Base-by-base conservation (phyloP, 2,113 vertebrate species). In the Sorex fumeus region DNA sequence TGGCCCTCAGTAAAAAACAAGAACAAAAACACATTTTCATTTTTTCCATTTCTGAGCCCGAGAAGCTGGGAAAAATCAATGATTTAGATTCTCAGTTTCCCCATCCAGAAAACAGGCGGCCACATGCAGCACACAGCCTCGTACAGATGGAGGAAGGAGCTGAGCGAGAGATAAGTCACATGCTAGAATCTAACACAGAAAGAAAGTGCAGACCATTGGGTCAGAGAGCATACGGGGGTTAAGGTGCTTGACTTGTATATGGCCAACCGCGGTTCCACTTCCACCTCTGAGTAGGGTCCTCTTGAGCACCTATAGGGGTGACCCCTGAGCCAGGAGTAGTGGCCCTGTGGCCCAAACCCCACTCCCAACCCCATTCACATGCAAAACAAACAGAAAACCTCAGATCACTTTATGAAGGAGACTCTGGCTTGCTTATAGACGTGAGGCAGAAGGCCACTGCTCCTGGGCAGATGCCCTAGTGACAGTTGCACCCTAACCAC, bases 101-200 rank as follows among this genome's bases (percentile, higher is more conserved):
- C 87, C 50, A 74, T 84, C 36, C 45, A 88, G 88, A 77, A 88
- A 84, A 76, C 62, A 25, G 72, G 57, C n/a, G 18, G 47, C 23
- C 50, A 74, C 45, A 28, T 12, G 71, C 40, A 30, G 8, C 7
- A 15, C 36, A 40, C 6, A 77, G 23, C 19, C 6, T 70, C 69
- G 23, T 40, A 45, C 40, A 40, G 19, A 57, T 16, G 32, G 85
- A 78, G 69, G 15, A 67, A 88, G 34, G n/a, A 87, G 79, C 36
- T 90, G 30, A 89, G 57, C n/a, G 28, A 90, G 66, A 21, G 7
- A 81, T 53, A 27, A 19, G 9, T 40, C 21, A 66, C 53, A 40
- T 83, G 43, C 27, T 12, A 79, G 67, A 53, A 53, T 53, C 3
- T 53, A 15, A 53, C 12, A 53, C 18, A 12, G 15, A 53, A 53